phyloP scores from a whole-genome alignment of 2,797 vertebrate genomes.

The Vultur gryphus region DNA sequence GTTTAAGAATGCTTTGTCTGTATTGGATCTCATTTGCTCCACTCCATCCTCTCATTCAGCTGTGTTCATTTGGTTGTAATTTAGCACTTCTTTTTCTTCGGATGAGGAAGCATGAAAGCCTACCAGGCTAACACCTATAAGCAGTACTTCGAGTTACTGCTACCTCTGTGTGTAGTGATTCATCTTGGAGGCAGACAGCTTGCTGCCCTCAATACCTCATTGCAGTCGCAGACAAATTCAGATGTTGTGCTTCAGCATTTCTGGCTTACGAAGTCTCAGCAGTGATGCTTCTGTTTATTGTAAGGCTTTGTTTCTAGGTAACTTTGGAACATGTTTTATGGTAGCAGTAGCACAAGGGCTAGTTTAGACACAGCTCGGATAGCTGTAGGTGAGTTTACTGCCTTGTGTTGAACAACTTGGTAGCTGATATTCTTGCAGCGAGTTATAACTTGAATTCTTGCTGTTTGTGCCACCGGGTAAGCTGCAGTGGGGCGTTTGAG shows the following conservation, averaged over 20 bases:
- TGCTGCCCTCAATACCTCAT: background rate
- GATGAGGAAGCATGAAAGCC: background rate
- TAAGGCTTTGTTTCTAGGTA: background rate
- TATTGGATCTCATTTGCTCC: background rate
- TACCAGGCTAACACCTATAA: background rate
- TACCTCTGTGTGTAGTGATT: background rate
- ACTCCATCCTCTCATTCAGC: fast-evolving
- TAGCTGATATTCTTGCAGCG: background rate
- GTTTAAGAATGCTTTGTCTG: background rate
- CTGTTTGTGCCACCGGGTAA: background rate
- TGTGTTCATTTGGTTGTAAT: background rate
- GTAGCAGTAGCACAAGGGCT: background rate
- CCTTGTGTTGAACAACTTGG: background rate
- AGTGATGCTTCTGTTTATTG: background rate
- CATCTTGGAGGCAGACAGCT: background rate
- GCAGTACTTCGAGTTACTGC: background rate
- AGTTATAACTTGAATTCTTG: background rate
- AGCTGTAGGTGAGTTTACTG: background rate
- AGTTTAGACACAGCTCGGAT: fast-evolving
- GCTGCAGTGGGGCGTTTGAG: background rate
- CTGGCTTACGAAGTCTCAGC: background rate
- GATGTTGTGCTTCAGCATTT: background rate
- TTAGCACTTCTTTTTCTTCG: background rate
- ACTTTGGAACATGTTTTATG: background rate
- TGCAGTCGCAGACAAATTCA: background rate